These are phyloP conservation scores for Cervus canadensis DNA, from an alignment of 2,113 vertebrate species.

Conservation along the genomic window DNA sequence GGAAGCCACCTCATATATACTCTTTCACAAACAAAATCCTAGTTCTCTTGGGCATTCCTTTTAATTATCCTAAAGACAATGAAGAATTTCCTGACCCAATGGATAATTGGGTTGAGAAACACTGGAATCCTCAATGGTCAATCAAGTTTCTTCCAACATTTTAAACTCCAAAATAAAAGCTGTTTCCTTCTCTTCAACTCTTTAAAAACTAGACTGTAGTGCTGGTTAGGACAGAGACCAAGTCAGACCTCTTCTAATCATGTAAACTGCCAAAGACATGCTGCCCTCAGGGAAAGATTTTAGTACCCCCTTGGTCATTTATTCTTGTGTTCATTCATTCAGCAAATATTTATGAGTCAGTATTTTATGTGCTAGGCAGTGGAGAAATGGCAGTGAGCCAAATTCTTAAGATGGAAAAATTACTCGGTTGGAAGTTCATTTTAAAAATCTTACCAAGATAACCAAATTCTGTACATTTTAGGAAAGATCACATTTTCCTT, in stretches of 20 bases:
- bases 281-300: not conserved
- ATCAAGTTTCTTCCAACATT: not conserved
- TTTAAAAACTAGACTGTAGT: not conserved
- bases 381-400: fast-evolving
- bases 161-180: not conserved
- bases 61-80: not conserved
- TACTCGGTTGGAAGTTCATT: not conserved
- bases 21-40: not conserved
- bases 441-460: not conserved
- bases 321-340: not conserved
- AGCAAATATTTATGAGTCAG: not conserved
- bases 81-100: not conserved
- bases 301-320: fast-evolving
- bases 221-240: not conserved
- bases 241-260: not conserved
- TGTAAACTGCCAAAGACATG: not conserved
- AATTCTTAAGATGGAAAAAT: not conserved
- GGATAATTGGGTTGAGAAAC: not conserved
- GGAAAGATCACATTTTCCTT: not conserved
- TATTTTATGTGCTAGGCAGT: too few relatives aligned
- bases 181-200: not conserved
- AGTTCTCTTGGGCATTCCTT: not conserved
- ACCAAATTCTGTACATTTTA: not conserved
- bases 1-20: not conserved
- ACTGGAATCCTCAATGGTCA: not conserved